Base-by-base conservation (phyloP, 2,888 invertebrate genomes). In the Brassicogethes aeneus region DNA sequence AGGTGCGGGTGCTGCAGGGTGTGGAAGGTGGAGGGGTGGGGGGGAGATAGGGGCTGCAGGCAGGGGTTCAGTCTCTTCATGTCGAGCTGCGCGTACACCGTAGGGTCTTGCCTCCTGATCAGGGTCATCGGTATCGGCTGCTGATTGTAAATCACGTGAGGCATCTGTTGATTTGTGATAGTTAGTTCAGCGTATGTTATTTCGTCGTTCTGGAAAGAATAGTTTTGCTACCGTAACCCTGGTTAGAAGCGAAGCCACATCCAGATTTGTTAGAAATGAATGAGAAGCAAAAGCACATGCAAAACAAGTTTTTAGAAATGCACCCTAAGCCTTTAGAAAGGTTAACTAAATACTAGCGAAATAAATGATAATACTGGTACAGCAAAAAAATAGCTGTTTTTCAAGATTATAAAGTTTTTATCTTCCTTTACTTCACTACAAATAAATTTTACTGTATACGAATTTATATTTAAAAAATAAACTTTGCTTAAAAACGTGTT, bases 111-210 rank as follows among this genome's bases (percentile, higher is more conserved):
- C 35, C 66, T 57, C 35, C 69, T 60, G 43, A 68, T 65, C 44
- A 68, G 61, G 35, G 67, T 62, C 65, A 70, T 63, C 12, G 69
- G 68, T 32, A 66, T 67, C 40, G 68, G 60, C 44, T 64, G 64
- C 45, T 63, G 65, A 35, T 54, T 59, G 56, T 68, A 68, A 51
- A 69, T 63, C 43, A 68, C 64, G 47, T 68, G 68, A 31, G 60
- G 66, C 56, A 65, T 61, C 59, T 66, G 66, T 60, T 62, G 62
- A 44, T 57, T 58, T 45, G 63, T 58, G 48, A 73, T 60, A 52
- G 73, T 70, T 50, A 75, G 62, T 62, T 75, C 75, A 41, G 74
- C 75, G 61, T 75, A 75, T 35, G 74, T 74, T 56, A 75, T 70
- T 61, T 75, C 74, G 46, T 71, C 71, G 50, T 61, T 66, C 70